Evolutionary conservation across 2,113 vertebrate genomes (phyloP).

Genomic region (Nesoenas mayeri): DNA sequence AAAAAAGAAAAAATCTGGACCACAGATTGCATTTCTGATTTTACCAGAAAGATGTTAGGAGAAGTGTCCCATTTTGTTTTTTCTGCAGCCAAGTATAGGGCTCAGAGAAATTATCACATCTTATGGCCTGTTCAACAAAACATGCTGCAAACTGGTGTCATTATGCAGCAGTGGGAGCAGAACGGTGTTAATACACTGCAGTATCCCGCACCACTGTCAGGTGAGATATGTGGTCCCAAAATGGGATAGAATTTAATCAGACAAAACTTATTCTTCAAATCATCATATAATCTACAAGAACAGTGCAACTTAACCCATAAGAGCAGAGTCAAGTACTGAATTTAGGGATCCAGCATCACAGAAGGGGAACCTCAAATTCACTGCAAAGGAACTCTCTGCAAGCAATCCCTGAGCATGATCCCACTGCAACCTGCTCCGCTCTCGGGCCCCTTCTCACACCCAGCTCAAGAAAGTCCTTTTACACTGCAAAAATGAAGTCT

Average conservation of each 20-base stretch:
- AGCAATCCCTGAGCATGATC: not conserved
- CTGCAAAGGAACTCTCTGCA: not conserved
- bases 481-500: not conserved
- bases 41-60: not conserved
- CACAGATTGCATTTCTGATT: not conserved
- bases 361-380: not conserved
- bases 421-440: not conserved
- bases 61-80: not conserved
- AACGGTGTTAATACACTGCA: not conserved
- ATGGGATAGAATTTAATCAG: not conserved
- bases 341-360: not conserved
- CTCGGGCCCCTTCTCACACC: not conserved
- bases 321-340: rapidly evolving
- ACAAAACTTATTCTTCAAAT: not conserved
- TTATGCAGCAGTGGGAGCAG: not conserved
- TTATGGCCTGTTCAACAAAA: not conserved
- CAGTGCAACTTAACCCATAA: not conserved
- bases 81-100: not conserved
- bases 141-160: not conserved
- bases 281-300: not conserved
- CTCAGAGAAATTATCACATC: not conserved
- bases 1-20: not conserved
- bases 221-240: not conserved
- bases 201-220: not conserved
- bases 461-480: not conserved